These are phyloP conservation scores for Morone chrysops DNA, from an alignment of 2,113 vertebrate species.

Conservation along the genomic window DNA sequence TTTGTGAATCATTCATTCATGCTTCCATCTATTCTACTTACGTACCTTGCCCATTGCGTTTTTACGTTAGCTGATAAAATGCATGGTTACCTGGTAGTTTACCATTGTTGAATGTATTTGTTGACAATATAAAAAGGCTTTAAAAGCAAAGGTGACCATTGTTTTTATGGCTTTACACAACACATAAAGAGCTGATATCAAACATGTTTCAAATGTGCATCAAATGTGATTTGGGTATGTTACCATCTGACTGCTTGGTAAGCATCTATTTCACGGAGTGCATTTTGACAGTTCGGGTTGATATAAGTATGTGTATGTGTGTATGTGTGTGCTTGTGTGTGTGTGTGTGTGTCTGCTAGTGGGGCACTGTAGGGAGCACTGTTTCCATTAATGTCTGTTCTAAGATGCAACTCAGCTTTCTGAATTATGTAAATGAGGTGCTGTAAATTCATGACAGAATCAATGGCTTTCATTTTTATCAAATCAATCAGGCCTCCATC, in stretches of 20 bases:
- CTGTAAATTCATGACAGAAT: slow-evolving; percentile 84
- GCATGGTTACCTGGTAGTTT: background rate
- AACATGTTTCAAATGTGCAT: slow-evolving; percentile 38
- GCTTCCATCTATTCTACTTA: background rate
- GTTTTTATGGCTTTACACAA: slow-evolving; percentile 1
- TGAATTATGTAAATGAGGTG: slow-evolving; percentile 81
- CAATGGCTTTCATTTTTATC: slow-evolving; percentile 84
- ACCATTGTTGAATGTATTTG: slow-evolving; percentile 4
- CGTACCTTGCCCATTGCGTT: background rate
- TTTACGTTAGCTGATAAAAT: slow-evolving; percentile 2
- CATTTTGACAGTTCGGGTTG: slow-evolving; percentile 49
- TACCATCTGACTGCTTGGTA: slow-evolving; percentile 59
- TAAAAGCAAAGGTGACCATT: background rate
- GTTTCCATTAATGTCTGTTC: slow-evolving; percentile 72
- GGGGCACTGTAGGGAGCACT: slow-evolving; percentile 59
- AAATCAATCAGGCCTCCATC: slow-evolving; percentile 81
- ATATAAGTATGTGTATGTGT: slow-evolving; percentile 40
- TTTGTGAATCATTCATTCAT: background rate
- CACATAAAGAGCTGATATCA: slow-evolving; percentile 17
- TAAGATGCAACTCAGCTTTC: slow-evolving; percentile 82
- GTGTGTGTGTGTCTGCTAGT: slow-evolving; percentile 3
- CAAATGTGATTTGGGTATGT: slow-evolving; percentile 53
- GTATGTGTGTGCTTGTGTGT: slow-evolving; percentile 21
- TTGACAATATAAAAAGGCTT: background rate
- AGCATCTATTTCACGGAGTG: slow-evolving; percentile 66